These are phyloP conservation scores for Lagenorhynchus albirostris DNA, from an alignment of 2,113 vertebrate species.

Conservation along the genomic window DNA sequence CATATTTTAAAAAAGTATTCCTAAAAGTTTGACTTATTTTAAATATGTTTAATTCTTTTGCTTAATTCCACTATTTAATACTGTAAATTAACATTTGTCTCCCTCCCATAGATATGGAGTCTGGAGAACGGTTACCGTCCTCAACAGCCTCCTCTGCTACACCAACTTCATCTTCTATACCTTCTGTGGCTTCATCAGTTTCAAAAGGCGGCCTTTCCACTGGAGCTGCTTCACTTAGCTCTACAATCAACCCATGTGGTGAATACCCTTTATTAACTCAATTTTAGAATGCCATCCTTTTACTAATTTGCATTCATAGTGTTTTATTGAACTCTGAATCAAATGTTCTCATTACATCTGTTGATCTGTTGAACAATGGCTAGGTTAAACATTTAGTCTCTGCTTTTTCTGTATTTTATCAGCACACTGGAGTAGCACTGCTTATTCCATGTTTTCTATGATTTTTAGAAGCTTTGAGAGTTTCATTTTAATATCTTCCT, in stretches of 20 bases:
- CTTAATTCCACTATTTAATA: not conserved
- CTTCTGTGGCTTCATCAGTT: constrained; percentile 78
- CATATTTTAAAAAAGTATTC: not conserved
- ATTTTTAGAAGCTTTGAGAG: not conserved
- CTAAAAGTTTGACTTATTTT: not conserved
- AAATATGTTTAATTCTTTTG: not conserved
- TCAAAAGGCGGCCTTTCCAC: constrained; percentile 83
- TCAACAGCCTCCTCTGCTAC: constrained; percentile 84
- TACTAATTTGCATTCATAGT: not conserved
- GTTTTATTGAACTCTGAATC: not conserved
- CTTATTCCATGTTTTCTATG: not conserved
- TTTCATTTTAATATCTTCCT: not conserved
- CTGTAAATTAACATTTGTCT: not conserved
- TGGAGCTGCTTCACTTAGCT: constrained; percentile 85
- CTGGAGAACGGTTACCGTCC: constrained; percentile 89
- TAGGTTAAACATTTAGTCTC: not conserved
- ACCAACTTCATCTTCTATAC: constrained; percentile 87
- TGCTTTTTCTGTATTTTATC: constrained; percentile 12
- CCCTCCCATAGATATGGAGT: constrained; percentile 91
- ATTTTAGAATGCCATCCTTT: not conserved
- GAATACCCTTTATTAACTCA: constrained; percentile 70
- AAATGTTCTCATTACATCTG: not conserved
- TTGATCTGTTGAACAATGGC: not conserved
- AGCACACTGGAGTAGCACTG: not conserved
- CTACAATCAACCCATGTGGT: constrained; percentile 92